Conservation (phyloP, 1,140 invertebrate species). For the Helicoverpa zea region DNA sequence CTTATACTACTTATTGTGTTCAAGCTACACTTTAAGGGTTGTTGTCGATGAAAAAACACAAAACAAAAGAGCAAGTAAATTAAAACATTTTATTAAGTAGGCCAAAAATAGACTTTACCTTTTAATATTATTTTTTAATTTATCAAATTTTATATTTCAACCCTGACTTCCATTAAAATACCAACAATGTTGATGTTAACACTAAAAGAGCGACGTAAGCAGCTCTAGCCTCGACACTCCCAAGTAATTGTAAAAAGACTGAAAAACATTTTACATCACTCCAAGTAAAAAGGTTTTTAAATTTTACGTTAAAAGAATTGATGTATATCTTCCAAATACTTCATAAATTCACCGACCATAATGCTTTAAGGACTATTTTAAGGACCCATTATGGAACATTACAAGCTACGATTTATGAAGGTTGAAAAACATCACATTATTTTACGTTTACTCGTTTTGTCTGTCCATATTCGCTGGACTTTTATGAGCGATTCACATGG, state of each 20-base stretch:
- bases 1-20: too few relatives aligned
- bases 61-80: too few relatives aligned
- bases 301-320: neutral
- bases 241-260: slow-evolving; percentile 19
- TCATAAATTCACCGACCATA: slow-evolving; percentile 26
- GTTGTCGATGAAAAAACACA: too few relatives aligned
- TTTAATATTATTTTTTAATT: too few relatives aligned
- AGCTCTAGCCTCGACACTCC: neutral
- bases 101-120: too few relatives aligned
- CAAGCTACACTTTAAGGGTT: too few relatives aligned
- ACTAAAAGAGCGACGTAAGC: neutral
- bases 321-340: slow-evolving; percentile 19
- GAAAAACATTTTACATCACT: slow-evolving; percentile 11
- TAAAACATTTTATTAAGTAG: too few relatives aligned
- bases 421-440: slow-evolving; percentile 39
- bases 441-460: slow-evolving; percentile 26
- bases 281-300: slow-evolving; percentile 24
- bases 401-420: slow-evolving; percentile 24
- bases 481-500: slow-evolving; percentile 3
- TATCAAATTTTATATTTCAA: too few relatives aligned
- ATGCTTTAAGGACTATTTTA: slow-evolving; percentile 17
- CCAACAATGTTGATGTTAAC: neutral
- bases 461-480: slow-evolving; percentile 8
- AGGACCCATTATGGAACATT: slow-evolving; percentile 22
- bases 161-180: neutral